These are phyloP conservation scores for Goniozus legneri DNA, from an alignment of 1,140 invertebrate species.

Conservation along the genomic window DNA sequence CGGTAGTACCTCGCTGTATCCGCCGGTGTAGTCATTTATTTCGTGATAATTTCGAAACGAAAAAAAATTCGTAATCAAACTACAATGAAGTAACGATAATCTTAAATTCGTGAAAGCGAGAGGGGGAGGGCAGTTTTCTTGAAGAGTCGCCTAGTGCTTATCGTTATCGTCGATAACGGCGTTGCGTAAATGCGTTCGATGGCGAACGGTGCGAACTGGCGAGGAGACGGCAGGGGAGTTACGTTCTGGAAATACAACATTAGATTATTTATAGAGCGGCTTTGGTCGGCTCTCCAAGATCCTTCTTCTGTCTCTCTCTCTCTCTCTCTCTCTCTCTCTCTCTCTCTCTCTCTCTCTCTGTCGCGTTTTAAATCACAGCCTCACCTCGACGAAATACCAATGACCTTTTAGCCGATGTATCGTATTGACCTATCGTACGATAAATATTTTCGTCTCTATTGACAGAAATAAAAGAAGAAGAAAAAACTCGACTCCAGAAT, in stretches of 20 bases:
- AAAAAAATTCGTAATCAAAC: no score
- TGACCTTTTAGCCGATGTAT: background rate
- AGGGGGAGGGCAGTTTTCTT: no score
- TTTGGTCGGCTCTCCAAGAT: constrained; percentile 16
- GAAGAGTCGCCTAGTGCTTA: constrained; percentile 21
- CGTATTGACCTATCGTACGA: background rate
- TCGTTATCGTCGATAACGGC: constrained; percentile 31
- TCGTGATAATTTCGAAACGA: no score
- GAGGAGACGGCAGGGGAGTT: no score
- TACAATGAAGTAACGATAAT: no score
- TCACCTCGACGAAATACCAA: background rate
- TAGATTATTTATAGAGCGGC: constrained; percentile 33
- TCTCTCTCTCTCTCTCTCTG: background rate
- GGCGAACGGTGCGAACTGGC: no score
- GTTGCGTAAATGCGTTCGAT: constrained; percentile 35
- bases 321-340: background rate
- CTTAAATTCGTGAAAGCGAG: no score
- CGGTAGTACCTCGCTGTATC: no score
- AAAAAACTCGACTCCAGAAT: no score
- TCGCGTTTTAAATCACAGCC: background rate
- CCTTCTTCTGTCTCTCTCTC: background rate
- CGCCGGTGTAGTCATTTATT: no score
- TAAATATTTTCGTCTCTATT: background rate
- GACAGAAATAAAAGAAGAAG: no score
- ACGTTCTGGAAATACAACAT: constrained; percentile 31